These are phyloP conservation scores for Heliopora coerulea DNA, from an alignment of 92 coral and sea anemone species.

Conservation along the genomic window DNA sequence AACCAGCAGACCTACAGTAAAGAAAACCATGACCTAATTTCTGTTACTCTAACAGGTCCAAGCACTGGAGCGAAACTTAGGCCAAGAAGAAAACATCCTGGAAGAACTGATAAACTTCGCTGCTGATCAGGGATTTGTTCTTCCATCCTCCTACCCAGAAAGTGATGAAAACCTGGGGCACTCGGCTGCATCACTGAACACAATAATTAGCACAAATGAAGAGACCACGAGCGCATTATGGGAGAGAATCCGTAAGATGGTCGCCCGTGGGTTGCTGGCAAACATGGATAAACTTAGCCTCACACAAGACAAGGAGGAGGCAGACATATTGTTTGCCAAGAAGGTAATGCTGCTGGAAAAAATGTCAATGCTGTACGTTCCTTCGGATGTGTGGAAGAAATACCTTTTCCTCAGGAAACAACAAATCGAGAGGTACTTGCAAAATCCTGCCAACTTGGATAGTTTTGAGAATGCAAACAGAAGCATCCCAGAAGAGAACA, in stretches of 20 bases:
- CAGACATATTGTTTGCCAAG: not conserved
- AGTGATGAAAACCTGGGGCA: not conserved
- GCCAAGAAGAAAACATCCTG: slow-evolving; percentile 30
- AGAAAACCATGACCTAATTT: no score
- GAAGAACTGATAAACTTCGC: slow-evolving; percentile 27
- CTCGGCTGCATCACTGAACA: slow-evolving; percentile 17
- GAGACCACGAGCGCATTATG: slow-evolving; percentile 25
- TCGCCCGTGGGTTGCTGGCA: slow-evolving; percentile 3
- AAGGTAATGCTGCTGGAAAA: slow-evolving; percentile 22
- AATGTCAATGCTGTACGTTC: slow-evolving; percentile 1
- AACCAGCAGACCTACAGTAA: no score
- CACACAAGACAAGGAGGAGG: not conserved
- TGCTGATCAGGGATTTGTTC: slow-evolving; percentile 17
- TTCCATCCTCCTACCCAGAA: not conserved
- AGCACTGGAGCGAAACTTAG: slow-evolving; percentile 32
- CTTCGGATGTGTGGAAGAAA: slow-evolving; percentile 24
- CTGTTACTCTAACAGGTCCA: slow-evolving; percentile 14
- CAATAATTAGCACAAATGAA: slow-evolving; percentile 17
- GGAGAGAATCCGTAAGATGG: slow-evolving; percentile 16
- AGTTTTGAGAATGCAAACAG: not conserved
- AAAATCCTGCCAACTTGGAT: slow-evolving; percentile 22
- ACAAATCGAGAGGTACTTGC: slow-evolving; percentile 3
- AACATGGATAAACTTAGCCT: not conserved
- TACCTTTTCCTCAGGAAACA: slow-evolving; percentile 3
- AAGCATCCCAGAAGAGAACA: not conserved